Evolutionary conservation across 2,888 invertebrate genomes (phyloP), one percentile per base, ranked within the genome.

Genomic region (Brenthis daphne): DNA sequence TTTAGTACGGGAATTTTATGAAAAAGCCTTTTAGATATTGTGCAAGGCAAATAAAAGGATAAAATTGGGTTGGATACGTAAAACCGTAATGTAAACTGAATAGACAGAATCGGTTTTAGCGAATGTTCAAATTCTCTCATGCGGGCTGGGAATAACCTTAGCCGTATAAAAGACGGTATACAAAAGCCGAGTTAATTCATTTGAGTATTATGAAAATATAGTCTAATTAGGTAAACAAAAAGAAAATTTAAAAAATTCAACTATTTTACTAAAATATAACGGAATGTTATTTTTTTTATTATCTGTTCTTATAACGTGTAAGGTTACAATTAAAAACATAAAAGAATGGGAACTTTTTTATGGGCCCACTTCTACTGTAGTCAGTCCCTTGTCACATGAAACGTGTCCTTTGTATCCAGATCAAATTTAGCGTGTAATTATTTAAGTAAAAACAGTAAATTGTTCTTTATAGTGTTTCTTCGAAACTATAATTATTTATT

Each of bases 71-170:
- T 64, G 24, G 55, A 33, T 48, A 63, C 58, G 55, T 65, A 60
- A 65, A 69, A 67, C 57, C 57, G 50, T 68, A 66, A 70, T 66
- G 55, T 70, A 66, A 72, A 68, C 65, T 66, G 70, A 70, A 70
- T 72, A 70, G 64, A 64, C 70, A 57, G 66, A 66, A 66, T 68
- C 63, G 70, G 72, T 72, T 68, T 66, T 56, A 66, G 60, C 55
- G 64, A 65, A 70, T 65, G 67, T 56, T 60, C 68, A 66, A 68
- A 64, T 70, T 68, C 68, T 66, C 65, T 57, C 68, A 70, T 68
- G 68, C 58, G 65, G 68, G 55, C 67, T 60, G 68, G 58, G 70
- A 70, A 60, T 60, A 69, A 64, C 72, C 67, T 68, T 50, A 51
- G 43, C 51, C 55, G 63, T 64, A 64, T 68, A 60, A 51, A 67